phyloP scores from a whole-genome alignment of 2,797 vertebrate genomes.

The Podargus strigoides region DNA sequence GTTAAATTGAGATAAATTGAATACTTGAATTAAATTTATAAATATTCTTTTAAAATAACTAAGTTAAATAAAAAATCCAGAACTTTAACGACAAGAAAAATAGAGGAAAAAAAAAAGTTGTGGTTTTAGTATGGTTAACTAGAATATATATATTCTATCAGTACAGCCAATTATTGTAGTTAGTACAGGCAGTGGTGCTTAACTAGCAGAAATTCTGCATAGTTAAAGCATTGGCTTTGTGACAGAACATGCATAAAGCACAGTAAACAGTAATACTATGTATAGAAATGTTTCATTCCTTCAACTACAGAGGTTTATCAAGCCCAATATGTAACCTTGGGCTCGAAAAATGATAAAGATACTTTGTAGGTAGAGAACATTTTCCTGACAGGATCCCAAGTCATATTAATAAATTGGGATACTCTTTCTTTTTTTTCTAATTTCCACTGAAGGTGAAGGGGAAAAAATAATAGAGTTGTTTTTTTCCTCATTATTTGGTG shows the following conservation, averaged over 20 bases:
- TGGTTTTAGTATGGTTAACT: neutral
- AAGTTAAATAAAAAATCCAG: neutral
- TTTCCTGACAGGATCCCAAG: neutral
- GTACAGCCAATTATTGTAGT: neutral
- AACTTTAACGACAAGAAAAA: neutral
- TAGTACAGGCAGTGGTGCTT: neutral
- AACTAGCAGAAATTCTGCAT: neutral
- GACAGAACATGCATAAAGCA: neutral
- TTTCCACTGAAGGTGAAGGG: constrained; percentile 5
- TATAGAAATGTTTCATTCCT: neutral
- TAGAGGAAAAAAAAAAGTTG: neutral
- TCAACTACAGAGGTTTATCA: neutral
- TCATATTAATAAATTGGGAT: neutral
- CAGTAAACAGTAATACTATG: neutral
- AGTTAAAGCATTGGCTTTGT: neutral
- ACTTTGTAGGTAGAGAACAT: neutral
- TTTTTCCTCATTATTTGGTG: constrained; percentile 48
- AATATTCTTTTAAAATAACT: neutral
- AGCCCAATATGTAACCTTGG: neutral
- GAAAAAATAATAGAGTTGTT: neutral
- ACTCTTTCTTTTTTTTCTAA: neutral
- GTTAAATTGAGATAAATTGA: too few relatives aligned
- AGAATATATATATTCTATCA: neutral
- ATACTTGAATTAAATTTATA: neutral
- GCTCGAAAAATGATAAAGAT: neutral